phyloP scores from a whole-genome alignment of 2,888 invertebrate genomes.

The Oscheius sp. region DNA sequence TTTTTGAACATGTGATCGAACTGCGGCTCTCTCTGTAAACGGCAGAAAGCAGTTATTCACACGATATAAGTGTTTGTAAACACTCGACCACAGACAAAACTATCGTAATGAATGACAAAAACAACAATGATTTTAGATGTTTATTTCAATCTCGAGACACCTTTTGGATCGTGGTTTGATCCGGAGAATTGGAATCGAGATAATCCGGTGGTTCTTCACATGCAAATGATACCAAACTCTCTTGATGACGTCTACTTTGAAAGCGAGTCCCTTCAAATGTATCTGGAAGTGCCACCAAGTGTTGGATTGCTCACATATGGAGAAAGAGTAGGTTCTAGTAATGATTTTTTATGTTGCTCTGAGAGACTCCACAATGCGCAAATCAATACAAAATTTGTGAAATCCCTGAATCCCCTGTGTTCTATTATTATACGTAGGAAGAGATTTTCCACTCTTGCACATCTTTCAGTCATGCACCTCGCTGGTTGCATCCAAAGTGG shows the following conservation, averaged over 20 bases:
- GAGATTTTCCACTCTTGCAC: too few species aligned
- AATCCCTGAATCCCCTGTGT: too few species aligned
- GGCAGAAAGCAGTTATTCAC: too few species aligned
- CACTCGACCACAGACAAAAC: background rate
- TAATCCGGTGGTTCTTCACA: slow-evolving; percentile 32
- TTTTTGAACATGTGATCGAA: background rate
- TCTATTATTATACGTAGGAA: too few species aligned
- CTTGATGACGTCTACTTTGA: slow-evolving; percentile 18
- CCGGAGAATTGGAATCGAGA: slow-evolving; percentile 37
- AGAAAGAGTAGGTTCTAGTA: slow-evolving; percentile 3
- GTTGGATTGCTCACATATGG: background rate
- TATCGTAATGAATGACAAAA: background rate
- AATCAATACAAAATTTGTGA: too few species aligned
- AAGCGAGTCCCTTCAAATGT: slow-evolving; percentile 9
- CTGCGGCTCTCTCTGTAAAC: background rate
- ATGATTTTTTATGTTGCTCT: too few species aligned
- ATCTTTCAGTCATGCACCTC: too few species aligned
- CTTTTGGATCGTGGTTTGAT: slow-evolving; percentile 35
- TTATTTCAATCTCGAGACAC: slow-evolving; percentile 28
- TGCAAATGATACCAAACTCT: slow-evolving; percentile 31
- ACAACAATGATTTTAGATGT: slow-evolving; percentile 33
- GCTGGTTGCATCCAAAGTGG: too few species aligned
- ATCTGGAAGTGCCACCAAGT: background rate
- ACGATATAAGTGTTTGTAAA: too few species aligned
- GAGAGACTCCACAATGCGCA: too few species aligned